A percentile compares a stretch with the other conserved stretches of the same genome.
These are phyloP conservation scores for Salticus scenicus DNA, from an alignment of 2,888 invertebrate genomes.

Conservation along the genomic window DNA sequence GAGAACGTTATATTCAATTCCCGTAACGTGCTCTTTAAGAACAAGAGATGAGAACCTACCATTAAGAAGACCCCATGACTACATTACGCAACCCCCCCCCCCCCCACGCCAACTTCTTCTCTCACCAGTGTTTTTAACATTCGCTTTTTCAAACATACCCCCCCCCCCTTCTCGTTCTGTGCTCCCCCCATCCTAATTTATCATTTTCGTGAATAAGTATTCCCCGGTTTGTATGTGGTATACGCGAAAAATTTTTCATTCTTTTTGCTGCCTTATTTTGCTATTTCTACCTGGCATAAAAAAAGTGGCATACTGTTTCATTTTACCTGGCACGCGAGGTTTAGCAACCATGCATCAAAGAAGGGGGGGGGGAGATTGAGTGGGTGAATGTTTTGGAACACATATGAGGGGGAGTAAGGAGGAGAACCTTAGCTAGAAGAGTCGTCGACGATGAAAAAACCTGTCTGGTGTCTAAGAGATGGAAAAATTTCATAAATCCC, in stretches of 20 bases:
- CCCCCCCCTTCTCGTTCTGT: conserved; percentile 9
- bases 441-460: conserved; percentile 65
- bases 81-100: conserved; percentile 47
- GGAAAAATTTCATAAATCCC: too few species aligned
- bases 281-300: conserved; percentile 36
- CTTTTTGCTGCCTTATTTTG: conserved; percentile 30
- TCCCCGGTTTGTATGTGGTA: conserved; percentile 20
- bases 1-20: conserved; percentile 42
- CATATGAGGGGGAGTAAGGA: conserved; percentile 1
- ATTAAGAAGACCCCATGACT: conserved; percentile 53
- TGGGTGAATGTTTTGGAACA: not conserved
- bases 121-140: too few species aligned
- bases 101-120: too few species aligned
- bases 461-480: too few species aligned
- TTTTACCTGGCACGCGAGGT: conserved; percentile 57
- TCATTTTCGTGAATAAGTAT: conserved; percentile 62
- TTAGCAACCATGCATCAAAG: conserved; percentile 64
- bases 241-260: conserved; percentile 59
- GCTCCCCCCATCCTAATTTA: conserved; percentile 59
- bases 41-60: conserved; percentile 59
- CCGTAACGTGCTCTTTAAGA: conserved; percentile 40
- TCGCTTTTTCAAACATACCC: conserved; percentile 5
- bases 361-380: conserved; percentile 19
- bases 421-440: conserved; percentile 39
- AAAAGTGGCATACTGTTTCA: conserved; percentile 69